Conservation (phyloP, 2,797 vertebrate genomes). For the Crotalus adamanteus region DNA sequence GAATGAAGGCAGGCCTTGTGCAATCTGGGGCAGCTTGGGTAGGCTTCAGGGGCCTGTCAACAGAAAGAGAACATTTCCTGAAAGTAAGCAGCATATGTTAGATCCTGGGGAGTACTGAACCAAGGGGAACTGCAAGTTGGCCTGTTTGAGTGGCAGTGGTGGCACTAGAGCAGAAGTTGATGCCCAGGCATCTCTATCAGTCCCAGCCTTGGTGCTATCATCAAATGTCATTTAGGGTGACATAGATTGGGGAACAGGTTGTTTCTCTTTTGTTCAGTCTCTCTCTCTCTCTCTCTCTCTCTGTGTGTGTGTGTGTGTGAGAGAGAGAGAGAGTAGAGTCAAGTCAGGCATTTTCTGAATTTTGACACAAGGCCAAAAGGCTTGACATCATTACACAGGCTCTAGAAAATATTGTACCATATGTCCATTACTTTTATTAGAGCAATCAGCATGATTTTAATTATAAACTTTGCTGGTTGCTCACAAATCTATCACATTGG, state of each 20-base stretch:
- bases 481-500: not conserved
- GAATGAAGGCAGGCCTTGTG: not conserved
- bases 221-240: not conserved
- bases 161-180: not conserved
- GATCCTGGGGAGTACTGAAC: accelerated
- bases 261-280: not conserved
- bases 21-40: not conserved
- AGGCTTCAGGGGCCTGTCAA: not conserved
- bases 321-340: too few relatives aligned
- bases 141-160: not conserved
- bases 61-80: not conserved
- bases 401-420: not conserved
- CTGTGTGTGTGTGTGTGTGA: too few relatives aligned
- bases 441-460: not conserved
- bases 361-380: not conserved
- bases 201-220: not conserved
- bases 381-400: not conserved
- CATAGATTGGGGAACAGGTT: not conserved
- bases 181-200: too few relatives aligned
- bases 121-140: not conserved
- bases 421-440: not conserved
- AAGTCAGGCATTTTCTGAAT: not conserved
- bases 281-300: too few relatives aligned
- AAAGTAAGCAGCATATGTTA: not conserved
- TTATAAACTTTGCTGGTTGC: not conserved